Evolutionary conservation across 2,113 vertebrate species (phyloP), one percentile per base, ranked within the genome.

Genomic region (Solea senegalensis): DNA sequence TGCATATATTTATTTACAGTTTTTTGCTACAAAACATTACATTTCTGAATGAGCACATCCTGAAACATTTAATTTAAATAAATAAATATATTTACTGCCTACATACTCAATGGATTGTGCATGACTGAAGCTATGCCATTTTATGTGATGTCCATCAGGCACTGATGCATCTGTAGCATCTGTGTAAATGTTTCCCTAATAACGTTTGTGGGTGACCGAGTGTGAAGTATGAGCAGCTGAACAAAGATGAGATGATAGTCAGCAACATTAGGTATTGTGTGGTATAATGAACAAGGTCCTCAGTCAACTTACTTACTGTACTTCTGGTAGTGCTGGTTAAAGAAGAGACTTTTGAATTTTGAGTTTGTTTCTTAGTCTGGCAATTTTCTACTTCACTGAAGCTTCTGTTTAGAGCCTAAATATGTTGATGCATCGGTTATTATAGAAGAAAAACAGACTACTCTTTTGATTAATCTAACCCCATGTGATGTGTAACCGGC

Each of bases 111-210:
- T 53, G 9, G 50, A 28, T 13, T 13, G 5, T 16, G 7, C 57
- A 52, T 65, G 61, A 75, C 56, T 68, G 55, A n/a, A 69, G 78
- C 74, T 62, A 50, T 51, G 15, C 27, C 34, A 53, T 34, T 16
- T 55, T 51, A 52, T 66, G 49, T 62, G 64, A 39, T 2, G 9
- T 65, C 57, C 65, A 45, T 51, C 60, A 40, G 53, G 54, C 60
- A 65, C 53, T 49, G n/a, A 13, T 45, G 46, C 50, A 67, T 76
- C 76, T 43, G 49, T 51, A 66, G 28, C 80, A 76, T 77, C 21
- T 21, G 21, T 21, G 21, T 84, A 82, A 72, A 70, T 60, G 52
- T 49, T 61, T 54, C 43, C 15, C 45, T 59, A 59, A 56, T 59
- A 52, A 55, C 61, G 68, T 63, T 60, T 78, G n/a, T 41, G 45